Percentiles rank a stretch among this genome's conserved stretches.
Evolutionary conservation across 2,113 vertebrate species (phyloP).

Genomic region (Vulpes ferrilata): DNA sequence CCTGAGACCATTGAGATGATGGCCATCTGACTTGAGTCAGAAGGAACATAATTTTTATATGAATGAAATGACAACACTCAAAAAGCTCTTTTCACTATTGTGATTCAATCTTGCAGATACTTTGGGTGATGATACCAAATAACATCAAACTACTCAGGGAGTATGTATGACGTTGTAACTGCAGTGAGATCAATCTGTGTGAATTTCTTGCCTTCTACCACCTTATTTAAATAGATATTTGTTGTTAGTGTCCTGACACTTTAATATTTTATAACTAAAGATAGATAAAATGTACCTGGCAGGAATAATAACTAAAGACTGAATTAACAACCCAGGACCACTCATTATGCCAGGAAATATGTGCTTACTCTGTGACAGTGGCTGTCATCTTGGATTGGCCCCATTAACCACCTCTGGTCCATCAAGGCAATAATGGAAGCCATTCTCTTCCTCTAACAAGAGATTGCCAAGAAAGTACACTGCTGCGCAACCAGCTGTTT

Average conservation of each 20-base stretch:
- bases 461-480: constrained; percentile 39
- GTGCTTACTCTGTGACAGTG: constrained; percentile 20
- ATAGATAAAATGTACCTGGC: constrained; percentile 55
- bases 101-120: neutral
- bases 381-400: constrained; percentile 20
- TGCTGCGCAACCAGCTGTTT: constrained; percentile 72
- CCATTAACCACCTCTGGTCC: neutral
- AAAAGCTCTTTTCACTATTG: neutral
- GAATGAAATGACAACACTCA: constrained; percentile 40
- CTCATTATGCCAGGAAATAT: constrained; percentile 60
- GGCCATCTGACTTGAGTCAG: neutral
- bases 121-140: neutral
- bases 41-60: neutral
- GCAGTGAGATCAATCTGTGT: neutral
- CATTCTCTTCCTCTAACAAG: neutral
- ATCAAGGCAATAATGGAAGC: neutral
- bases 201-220: neutral
- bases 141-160: neutral
- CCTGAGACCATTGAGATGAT: neutral
- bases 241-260: constrained; percentile 8
- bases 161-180: neutral
- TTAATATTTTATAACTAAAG: constrained; percentile 61
- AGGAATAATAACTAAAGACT: constrained; percentile 29
- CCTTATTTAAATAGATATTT: constrained; percentile 48
- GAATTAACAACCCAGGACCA: constrained; percentile 30